Evolutionary conservation across 2,888 invertebrate species (phyloP).

Genomic region (Hydriomena furcata): DNA sequence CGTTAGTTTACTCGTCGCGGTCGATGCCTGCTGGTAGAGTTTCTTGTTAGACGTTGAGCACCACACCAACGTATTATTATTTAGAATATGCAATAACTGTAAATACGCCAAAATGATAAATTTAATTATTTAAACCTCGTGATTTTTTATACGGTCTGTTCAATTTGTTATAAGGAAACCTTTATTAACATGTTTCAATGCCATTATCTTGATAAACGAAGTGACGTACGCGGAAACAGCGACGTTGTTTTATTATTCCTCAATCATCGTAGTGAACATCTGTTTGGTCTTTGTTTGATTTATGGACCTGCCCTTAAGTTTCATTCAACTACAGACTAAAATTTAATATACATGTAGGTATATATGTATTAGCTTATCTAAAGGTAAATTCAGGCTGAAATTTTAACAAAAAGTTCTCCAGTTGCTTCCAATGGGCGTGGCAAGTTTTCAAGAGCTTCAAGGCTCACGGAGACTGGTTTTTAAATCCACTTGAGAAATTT

Average conservation of each 20-base stretch:
- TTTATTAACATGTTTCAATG: conserved; percentile 69
- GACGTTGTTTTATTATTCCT: conserved; percentile 66
- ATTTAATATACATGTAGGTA: neutral
- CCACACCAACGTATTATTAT: conserved; percentile 8
- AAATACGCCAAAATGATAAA: neutral
- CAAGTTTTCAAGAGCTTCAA: conserved; percentile 72
- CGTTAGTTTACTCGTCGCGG: conserved; percentile 64
- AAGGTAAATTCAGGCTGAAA: conserved; percentile 12
- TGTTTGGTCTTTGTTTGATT: conserved; percentile 60
- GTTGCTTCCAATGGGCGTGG: conserved; percentile 68
- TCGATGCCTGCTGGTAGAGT: conserved; percentile 53
- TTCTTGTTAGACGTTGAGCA: conserved; percentile 42
- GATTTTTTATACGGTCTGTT: conserved; percentile 26
- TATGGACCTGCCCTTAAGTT: conserved; percentile 11
- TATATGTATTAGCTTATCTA: conserved; percentile 5
- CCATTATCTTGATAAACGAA: conserved; percentile 68
- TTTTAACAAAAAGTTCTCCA: conserved; percentile 48
- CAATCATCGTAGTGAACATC: conserved; percentile 60
- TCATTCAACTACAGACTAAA: too few relatives aligned
- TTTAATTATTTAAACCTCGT: conserved; percentile 16
- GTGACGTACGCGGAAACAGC: conserved; percentile 74
- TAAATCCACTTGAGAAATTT: conserved; percentile 71
- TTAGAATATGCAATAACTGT: neutral
- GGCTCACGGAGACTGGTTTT: conserved; percentile 71
- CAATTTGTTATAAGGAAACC: conserved; percentile 56